A percentile compares a stretch with the other conserved stretches of the same genome.
phyloP scores from a whole-genome alignment of 2,888 invertebrate species.

The Calameuta pallipes region DNA sequence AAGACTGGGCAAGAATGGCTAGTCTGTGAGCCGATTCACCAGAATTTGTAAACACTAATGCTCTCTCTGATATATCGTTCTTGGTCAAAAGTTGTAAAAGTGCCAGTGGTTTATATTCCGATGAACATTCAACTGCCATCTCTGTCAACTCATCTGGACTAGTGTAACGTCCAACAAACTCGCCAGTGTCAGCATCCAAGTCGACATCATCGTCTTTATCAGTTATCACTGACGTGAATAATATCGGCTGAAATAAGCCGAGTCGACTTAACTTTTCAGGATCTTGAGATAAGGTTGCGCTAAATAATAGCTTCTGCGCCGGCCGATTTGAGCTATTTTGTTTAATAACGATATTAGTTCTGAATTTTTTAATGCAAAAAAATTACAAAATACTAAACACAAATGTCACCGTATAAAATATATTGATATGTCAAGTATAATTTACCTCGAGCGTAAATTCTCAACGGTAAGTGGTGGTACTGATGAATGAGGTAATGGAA shows the following conservation, averaged over 20 bases:
- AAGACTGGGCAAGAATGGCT: conserved; percentile 72
- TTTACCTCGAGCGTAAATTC: conserved; percentile 51
- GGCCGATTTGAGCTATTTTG: conserved; percentile 66
- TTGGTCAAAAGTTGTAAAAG: conserved; percentile 75
- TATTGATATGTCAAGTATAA: neutral
- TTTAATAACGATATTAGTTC: neutral
- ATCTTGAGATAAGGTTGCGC: conserved; percentile 97
- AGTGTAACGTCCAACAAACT: conserved; percentile 81
- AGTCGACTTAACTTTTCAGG: conserved; percentile 93
- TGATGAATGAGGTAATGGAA: conserved; percentile 58
- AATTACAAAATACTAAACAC: conserved; percentile 44
- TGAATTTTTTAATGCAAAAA: conserved; percentile 39
- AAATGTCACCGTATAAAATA: neutral
- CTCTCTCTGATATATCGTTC: conserved; percentile 76
- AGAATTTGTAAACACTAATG: conserved; percentile 92
- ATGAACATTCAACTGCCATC: conserved; percentile 74
- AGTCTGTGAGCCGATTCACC: conserved; percentile 82
- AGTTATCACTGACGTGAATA: conserved; percentile 81
- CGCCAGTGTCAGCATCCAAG: conserved; percentile 60
- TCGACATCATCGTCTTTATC: conserved; percentile 57
- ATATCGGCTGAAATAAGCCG: conserved; percentile 89
- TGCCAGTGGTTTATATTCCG: conserved; percentile 83
- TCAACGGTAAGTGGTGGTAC: conserved; percentile 69
- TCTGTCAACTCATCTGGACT: conserved; percentile 84
- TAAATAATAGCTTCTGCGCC: conserved; percentile 93